A percentile compares a stretch with the other conserved stretches of the same genome.
phyloP scores from a whole-genome alignment of 2,888 invertebrate genomes.

The Cryptocheilus praepositus region DNA sequence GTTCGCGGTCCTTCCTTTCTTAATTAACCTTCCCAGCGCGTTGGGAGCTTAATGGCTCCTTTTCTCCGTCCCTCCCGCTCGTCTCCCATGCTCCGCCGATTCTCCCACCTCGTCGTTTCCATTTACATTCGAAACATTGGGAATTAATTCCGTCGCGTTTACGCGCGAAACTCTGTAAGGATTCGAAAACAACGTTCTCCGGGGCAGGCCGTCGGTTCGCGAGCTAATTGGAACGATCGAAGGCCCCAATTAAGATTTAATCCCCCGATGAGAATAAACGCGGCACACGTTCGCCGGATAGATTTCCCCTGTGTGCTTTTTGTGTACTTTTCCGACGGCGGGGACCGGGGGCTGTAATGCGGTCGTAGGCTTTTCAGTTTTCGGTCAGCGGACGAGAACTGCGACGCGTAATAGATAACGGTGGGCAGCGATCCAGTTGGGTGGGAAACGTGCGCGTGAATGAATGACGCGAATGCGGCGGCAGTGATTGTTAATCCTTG shows the following conservation, averaged over 20 bases:
- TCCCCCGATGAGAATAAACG: constrained; percentile 45
- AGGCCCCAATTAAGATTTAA: constrained; percentile 42
- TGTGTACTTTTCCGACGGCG: too few relatives aligned
- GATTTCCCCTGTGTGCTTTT: constrained; percentile 23
- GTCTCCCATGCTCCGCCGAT: neutral
- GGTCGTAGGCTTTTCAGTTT: too few relatives aligned
- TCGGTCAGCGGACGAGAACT: too few relatives aligned
- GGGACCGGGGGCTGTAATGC: too few relatives aligned
- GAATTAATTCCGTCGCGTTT: constrained; percentile 28
- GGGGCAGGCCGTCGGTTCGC: neutral
- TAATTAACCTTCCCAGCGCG: constrained; percentile 36
- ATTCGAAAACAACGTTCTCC: constrained; percentile 39
- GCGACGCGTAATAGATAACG: too few relatives aligned
- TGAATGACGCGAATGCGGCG: too few relatives aligned
- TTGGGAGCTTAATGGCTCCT: constrained; percentile 2
- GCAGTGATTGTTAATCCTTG: too few relatives aligned
- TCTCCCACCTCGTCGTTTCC: neutral
- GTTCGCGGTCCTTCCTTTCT: constrained; percentile 18
- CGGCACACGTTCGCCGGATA: constrained; percentile 20
- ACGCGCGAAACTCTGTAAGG: constrained; percentile 6
- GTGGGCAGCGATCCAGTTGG: too few relatives aligned
- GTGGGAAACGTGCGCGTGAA: too few relatives aligned
- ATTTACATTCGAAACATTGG: constrained; percentile 25
- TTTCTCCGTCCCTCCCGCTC: neutral
- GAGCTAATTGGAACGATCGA: constrained; percentile 39